phyloP scores from a whole-genome alignment of 1,140 invertebrate species.

The Sarcophaga bullata region DNA sequence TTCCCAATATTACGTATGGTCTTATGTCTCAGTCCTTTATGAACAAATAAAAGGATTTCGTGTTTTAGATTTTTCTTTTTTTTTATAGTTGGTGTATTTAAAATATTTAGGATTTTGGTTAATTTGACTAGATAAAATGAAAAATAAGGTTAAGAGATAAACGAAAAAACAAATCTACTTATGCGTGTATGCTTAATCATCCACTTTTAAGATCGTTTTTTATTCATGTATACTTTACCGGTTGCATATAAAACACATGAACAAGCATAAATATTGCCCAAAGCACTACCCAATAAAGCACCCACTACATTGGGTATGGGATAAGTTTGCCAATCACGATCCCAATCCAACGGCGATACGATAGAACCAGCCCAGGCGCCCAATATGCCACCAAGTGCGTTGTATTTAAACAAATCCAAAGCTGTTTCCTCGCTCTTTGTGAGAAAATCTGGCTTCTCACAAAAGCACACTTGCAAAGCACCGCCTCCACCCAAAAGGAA shows the following conservation, averaged over 20 bases:
- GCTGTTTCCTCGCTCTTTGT: slow-evolving; percentile 62
- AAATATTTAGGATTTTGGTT: not conserved
- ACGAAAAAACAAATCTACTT: slow-evolving; percentile 16
- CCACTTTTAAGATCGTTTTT: slow-evolving; percentile 46
- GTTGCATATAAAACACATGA: slow-evolving; percentile 60
- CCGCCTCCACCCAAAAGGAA: slow-evolving; percentile 61
- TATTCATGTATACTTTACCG: slow-evolving; percentile 60
- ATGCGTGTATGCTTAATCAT: not conserved
- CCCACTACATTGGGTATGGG: slow-evolving; percentile 75
- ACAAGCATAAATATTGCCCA: slow-evolving; percentile 66
- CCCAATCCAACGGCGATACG: slow-evolving; percentile 86
- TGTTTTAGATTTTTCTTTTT: not conserved
- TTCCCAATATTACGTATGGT: no score
- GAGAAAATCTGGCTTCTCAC: slow-evolving; percentile 61
- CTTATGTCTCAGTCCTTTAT: no score
- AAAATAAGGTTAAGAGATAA: not conserved
- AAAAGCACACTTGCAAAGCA: slow-evolving; percentile 61
- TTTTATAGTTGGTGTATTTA: not conserved
- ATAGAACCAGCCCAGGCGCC: slow-evolving; percentile 83
- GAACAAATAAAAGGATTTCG: no score
- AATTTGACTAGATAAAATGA: slow-evolving; percentile 27
- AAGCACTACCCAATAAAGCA: slow-evolving; percentile 70
- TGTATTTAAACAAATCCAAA: slow-evolving; percentile 65
- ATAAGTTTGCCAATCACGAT: slow-evolving; percentile 81
- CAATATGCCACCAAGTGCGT: slow-evolving; percentile 70